Conservation (phyloP, 2,797 vertebrate species). For the Pseudochromis fuscus region DNA sequence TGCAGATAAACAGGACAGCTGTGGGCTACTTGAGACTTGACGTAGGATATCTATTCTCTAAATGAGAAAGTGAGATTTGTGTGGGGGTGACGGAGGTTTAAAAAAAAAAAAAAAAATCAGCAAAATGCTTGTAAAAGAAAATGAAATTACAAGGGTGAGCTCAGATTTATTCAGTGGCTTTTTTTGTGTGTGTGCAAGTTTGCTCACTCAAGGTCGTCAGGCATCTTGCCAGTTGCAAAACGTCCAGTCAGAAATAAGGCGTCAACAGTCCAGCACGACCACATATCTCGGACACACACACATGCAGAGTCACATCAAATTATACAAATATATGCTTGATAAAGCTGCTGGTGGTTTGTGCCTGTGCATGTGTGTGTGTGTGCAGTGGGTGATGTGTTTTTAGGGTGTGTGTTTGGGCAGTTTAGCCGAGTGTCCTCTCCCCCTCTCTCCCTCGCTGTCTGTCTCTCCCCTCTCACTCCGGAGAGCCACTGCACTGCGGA, state of each 20-base stretch:
- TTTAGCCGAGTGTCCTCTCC: background rate
- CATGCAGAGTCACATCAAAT: slow-evolving; percentile 24
- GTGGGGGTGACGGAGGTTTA: background rate
- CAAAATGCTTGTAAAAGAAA: background rate
- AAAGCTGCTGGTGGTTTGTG: slow-evolving; percentile 10
- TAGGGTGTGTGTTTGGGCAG: slow-evolving; percentile 1
- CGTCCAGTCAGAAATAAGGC: background rate
- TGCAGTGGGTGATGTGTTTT: slow-evolving; percentile 14
- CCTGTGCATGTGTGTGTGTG: slow-evolving; percentile 1
- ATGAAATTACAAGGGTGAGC: slow-evolving; percentile 10
- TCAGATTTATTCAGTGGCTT: slow-evolving; percentile 1
- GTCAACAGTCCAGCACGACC: background rate
- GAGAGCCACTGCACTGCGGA: slow-evolving; percentile 76
- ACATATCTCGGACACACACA: background rate
- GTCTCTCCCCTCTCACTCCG: slow-evolving; percentile 11
- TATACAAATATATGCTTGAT: slow-evolving; percentile 4
- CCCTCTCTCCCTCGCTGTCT: background rate
- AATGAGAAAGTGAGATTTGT: slow-evolving; percentile 10
- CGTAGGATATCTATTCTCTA: background rate
- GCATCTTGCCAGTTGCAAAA: background rate
- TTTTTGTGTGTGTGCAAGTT: background rate
- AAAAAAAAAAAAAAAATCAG: background rate
- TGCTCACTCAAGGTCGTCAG: background rate
- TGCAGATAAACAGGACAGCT: background rate
- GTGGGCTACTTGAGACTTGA: background rate